Percentiles rank a stretch among this genome's conserved stretches.
These are phyloP conservation scores for Eupsilia transversa DNA, from an alignment of 2,888 invertebrate genomes.

Conservation along the genomic window DNA sequence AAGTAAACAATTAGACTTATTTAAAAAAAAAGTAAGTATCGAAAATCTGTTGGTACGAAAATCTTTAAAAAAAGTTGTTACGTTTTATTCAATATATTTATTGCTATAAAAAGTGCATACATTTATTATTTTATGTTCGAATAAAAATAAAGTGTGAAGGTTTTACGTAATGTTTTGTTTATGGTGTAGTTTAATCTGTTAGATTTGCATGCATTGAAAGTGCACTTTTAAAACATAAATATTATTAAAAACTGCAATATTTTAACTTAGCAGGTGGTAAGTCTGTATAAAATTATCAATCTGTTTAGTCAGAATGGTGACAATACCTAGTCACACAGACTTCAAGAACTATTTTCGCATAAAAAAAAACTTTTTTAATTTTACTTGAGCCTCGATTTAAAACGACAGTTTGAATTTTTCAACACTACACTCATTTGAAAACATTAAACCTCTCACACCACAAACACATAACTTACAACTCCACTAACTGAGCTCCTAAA, in stretches of 20 bases:
- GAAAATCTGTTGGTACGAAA: background rate
- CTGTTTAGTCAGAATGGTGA: background rate
- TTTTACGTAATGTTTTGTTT: slow-evolving; percentile 35
- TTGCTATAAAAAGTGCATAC: slow-evolving; percentile 20
- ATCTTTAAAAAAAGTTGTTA: background rate
- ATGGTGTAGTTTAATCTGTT: background rate
- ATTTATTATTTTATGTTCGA: slow-evolving; percentile 38
- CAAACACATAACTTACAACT: slow-evolving; percentile 21
- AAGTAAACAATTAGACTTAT: background rate
- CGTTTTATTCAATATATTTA: slow-evolving; percentile 22
- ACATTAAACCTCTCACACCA: background rate
- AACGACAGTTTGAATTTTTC: no score
- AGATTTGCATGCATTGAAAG: background rate
- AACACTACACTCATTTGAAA: background rate
- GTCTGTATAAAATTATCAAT: background rate
- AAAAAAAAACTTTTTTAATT: background rate
- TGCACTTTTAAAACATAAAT: slow-evolving; percentile 15
- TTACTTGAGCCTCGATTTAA: background rate
- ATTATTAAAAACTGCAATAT: background rate
- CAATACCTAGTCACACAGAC: background rate
- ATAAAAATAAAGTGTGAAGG: slow-evolving; percentile 38
- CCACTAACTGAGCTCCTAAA: slow-evolving; percentile 41
- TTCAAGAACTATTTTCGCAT: no score
- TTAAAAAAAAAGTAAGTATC: background rate
- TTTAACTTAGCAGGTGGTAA: background rate